Evolutionary conservation across 2,888 invertebrate genomes (phyloP).

Genomic region (Hypolimnas misippus): DNA sequence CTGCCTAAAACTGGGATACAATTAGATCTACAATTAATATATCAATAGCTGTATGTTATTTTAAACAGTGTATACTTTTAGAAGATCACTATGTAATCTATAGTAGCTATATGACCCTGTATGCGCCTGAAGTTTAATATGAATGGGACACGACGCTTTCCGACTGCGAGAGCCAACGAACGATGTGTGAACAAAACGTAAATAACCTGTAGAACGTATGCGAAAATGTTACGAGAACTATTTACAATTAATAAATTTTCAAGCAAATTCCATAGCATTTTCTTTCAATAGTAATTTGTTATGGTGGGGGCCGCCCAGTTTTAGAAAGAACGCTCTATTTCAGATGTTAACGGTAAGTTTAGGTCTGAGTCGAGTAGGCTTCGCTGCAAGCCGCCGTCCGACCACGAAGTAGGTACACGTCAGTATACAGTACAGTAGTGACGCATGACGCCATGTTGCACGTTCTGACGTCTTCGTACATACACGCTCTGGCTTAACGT

Average conservation of each 20-base stretch:
- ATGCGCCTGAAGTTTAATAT: constrained; percentile 71
- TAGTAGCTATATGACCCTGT: constrained; percentile 37
- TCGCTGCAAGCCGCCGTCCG: constrained; percentile 38
- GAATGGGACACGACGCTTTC: constrained; percentile 68
- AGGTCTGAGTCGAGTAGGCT: constrained; percentile 70
- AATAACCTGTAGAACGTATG: constrained; percentile 59
- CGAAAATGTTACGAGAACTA: constrained; percentile 71
- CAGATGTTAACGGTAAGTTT: constrained; percentile 84
- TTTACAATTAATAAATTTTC: constrained; percentile 78
- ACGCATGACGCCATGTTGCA: constrained; percentile 53
- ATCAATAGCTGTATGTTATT: constrained; percentile 45
- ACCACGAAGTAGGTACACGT: constrained; percentile 44
- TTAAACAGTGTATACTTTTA: constrained; percentile 42
- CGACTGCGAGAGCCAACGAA: constrained; percentile 44
- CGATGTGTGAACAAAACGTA: constrained; percentile 43
- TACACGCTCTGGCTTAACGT: constrained; percentile 44
- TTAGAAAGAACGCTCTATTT: constrained; percentile 79
- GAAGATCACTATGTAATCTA: constrained; percentile 38
- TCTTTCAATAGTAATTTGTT: constrained; percentile 64
- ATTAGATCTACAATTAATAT: constrained; percentile 53
- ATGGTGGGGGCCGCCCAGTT: constrained; percentile 76
- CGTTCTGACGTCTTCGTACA: constrained; percentile 50
- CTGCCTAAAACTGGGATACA: constrained; percentile 53
- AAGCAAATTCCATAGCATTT: constrained; percentile 79
- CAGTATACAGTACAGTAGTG: constrained; percentile 32